Evolutionary conservation across 1,140 invertebrate genomes (phyloP).

Genomic region (Drosophila teissieri): DNA sequence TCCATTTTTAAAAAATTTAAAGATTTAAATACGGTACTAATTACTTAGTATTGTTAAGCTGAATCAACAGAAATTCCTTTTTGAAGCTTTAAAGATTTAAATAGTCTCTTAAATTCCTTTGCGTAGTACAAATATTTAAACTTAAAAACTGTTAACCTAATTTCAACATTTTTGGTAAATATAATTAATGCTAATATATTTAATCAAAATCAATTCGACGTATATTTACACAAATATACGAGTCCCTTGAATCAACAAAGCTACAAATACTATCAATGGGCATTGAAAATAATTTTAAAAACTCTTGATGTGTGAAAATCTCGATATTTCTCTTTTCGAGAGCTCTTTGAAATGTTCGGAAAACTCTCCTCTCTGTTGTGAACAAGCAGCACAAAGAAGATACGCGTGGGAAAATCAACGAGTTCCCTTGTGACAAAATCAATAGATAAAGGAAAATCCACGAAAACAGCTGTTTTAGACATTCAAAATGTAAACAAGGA

Average conservation of each 20-base stretch:
- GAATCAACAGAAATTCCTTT: not conserved
- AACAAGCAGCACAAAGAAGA: constrained; percentile 63
- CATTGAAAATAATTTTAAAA: constrained; percentile 26
- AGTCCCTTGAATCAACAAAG: constrained; percentile 20
- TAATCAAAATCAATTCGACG: no score
- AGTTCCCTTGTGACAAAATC: constrained; percentile 67
- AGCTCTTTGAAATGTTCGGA: not conserved
- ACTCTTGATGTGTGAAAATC: constrained; percentile 1
- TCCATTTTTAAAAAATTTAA: not conserved
- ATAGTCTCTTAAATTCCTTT: no score
- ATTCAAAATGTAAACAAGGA: constrained; percentile 54
- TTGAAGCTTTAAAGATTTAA: no score
- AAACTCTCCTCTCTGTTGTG: constrained; percentile 62
- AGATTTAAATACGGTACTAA: not conserved
- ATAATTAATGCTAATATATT: no score
- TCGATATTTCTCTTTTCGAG: constrained; percentile 17
- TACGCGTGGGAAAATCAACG: constrained; percentile 22
- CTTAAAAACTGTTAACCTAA: no score
- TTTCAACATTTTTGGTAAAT: no score
- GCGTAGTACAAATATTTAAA: no score
- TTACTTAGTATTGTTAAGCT: not conserved
- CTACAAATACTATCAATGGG: constrained; percentile 11
- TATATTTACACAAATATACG: not conserved
- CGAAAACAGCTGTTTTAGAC: constrained; percentile 60
- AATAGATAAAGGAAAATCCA: constrained; percentile 63